Conservation (phyloP, 2,797 vertebrate genomes). For the Silurus aristotelis region DNA sequence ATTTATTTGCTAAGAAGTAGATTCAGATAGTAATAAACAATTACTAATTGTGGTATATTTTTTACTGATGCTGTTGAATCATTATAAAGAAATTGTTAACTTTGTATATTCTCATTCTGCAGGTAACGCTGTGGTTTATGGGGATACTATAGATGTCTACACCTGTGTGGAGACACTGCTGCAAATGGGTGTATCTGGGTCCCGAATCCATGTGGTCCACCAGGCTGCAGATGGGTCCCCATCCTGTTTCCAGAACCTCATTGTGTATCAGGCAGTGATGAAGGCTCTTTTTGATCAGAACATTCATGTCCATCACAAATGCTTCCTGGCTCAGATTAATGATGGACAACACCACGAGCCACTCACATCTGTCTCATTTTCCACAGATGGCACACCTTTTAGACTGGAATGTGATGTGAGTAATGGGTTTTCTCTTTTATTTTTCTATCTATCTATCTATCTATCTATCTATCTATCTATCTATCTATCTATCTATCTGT, state of each 20-base stretch:
- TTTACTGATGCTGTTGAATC: background rate
- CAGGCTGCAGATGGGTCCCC: conserved; percentile 55
- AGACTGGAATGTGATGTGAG: conserved; percentile 82
- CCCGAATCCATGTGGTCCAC: conserved; percentile 78
- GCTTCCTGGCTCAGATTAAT: conserved; percentile 80
- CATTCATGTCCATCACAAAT: conserved; percentile 70
- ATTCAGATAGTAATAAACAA: background rate
- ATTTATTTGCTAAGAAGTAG: background rate
- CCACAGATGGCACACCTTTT: conserved; percentile 65
- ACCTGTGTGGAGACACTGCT: conserved; percentile 81
- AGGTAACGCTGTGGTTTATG: conserved; percentile 79
- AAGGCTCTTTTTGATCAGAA: conserved; percentile 62
- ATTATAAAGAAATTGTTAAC: background rate
- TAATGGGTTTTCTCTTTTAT: conserved; percentile 31
- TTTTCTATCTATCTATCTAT: no score
- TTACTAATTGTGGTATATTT: background rate
- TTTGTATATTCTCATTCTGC: background rate
- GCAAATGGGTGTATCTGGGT: conserved; percentile 75
- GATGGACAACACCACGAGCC: conserved; percentile 63
- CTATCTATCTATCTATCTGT: no score
- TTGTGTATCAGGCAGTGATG: conserved; percentile 65
- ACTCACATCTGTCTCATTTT: conserved; percentile 78
- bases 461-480: no score
- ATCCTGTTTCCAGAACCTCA: conserved; percentile 69
- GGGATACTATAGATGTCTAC: conserved; percentile 81